phyloP scores from a whole-genome alignment of 2,888 invertebrate species.

The Tenthredo livida region DNA sequence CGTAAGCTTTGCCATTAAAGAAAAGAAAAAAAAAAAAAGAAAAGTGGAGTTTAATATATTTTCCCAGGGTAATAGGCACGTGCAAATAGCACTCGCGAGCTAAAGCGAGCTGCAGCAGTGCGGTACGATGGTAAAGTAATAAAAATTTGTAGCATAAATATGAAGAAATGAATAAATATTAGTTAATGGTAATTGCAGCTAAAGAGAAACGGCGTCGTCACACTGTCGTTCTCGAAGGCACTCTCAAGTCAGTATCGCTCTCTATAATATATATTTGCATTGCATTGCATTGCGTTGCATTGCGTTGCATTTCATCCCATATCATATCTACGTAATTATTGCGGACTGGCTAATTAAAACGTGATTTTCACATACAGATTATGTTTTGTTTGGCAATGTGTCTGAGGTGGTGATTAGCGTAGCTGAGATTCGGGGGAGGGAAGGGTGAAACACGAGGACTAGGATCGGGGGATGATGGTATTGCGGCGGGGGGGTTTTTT shows the following conservation, averaged over 20 bases:
- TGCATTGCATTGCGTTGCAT: not conserved
- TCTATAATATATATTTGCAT: conserved; percentile 5
- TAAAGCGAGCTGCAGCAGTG: conserved; percentile 29
- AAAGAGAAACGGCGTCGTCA: conserved; percentile 11
- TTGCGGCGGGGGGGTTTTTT: conserved; percentile 58
- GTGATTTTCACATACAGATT: not conserved
- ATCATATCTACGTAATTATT: not conserved
- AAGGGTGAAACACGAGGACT: conserved; percentile 75
- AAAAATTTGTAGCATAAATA: not conserved
- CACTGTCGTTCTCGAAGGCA: not conserved
- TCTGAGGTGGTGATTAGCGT: conserved; percentile 68
- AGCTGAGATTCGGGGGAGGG: conserved; percentile 77
- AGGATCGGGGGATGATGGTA: conserved; percentile 64
- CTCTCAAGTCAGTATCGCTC: not conserved
- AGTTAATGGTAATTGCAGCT: conserved; percentile 10
- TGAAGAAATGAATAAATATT: not conserved
- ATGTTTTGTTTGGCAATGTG: conserved; percentile 69
- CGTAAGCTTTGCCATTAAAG: not conserved
- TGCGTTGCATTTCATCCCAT: not conserved
- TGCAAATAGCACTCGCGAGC: conserved; percentile 48
- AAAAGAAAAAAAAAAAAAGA: not conserved
- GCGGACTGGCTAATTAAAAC: not conserved
- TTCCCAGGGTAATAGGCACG: conserved; percentile 45
- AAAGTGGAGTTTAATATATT: conserved; percentile 40
- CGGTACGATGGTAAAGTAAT: not conserved